These are phyloP conservation scores for Tokudaia tokunoshimensis DNA, from an alignment of 2,797 vertebrate genomes.

Conservation along the genomic window DNA sequence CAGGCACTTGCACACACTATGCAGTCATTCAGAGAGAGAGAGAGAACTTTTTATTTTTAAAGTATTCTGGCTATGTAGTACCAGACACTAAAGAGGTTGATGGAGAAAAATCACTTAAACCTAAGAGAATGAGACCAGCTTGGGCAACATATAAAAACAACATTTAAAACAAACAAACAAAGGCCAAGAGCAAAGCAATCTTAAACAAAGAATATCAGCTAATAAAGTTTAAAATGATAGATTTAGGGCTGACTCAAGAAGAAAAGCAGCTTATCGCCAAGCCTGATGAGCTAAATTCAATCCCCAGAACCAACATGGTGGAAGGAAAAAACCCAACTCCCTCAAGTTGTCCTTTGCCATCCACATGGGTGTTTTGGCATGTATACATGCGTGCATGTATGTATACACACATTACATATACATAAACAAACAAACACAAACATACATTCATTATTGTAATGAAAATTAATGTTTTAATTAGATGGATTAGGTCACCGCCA, in stretches of 20 bases:
- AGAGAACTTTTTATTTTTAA: too few relatives aligned
- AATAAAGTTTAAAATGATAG: neutral
- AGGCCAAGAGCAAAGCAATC: neutral
- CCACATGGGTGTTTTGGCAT: neutral
- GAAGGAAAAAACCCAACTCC: neutral
- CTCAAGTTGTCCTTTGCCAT: neutral
- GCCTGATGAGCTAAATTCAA: neutral
- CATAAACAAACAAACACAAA: neutral
- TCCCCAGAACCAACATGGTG: neutral
- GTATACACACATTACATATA: neutral
- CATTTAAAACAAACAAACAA: neutral
- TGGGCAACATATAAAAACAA: neutral
- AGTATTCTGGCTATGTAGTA: neutral
- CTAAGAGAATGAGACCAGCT: neutral
- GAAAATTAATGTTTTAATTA: neutral
- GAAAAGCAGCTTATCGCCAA: neutral
- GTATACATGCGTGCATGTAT: neutral
- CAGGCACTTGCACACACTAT: neutral
- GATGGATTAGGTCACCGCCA: neutral
- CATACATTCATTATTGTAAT: neutral
- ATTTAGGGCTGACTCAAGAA: neutral
- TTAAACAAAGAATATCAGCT: neutral
- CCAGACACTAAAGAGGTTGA: neutral
- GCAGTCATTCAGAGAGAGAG: neutral
- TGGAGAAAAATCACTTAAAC: neutral